Conservation (phyloP, 1,140 invertebrate genomes). For the Scaptomyza pallida region DNA sequence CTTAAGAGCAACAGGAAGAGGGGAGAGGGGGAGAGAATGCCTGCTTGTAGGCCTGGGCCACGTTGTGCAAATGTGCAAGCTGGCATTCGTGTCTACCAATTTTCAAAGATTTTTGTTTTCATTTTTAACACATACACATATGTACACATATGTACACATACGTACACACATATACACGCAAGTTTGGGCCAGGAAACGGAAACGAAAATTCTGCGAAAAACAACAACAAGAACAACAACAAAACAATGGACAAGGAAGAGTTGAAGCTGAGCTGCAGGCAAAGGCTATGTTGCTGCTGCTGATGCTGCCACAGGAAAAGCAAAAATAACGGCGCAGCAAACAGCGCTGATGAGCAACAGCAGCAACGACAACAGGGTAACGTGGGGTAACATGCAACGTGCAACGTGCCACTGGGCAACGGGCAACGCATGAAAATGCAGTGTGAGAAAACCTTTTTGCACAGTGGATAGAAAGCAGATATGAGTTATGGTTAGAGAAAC, state of each 20-base stretch:
- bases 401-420: slow-evolving; percentile 3
- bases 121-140: slow-evolving; percentile 62
- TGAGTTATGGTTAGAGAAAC: no score
- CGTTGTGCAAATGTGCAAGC: slow-evolving; percentile 82
- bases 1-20: not conserved
- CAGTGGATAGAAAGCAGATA: not conserved
- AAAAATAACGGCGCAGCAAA: slow-evolving; percentile 80
- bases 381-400: not conserved
- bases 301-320: slow-evolving; percentile 52
- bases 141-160: slow-evolving; percentile 16
- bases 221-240: slow-evolving; percentile 40
- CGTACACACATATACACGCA: slow-evolving; percentile 54
- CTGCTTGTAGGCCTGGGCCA: slow-evolving; percentile 36
- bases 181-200: slow-evolving; percentile 78
- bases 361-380: slow-evolving; percentile 41
- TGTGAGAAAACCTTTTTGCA: not conserved
- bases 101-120: slow-evolving; percentile 76
- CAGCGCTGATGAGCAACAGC: slow-evolving; percentile 78
- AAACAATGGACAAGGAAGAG: slow-evolving; percentile 48
- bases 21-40: not conserved
- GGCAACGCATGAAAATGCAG: slow-evolving; percentile 4
- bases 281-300: not conserved
- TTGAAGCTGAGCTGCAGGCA: slow-evolving; percentile 49
- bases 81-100: slow-evolving; percentile 79
- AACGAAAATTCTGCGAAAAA: slow-evolving; percentile 82